phyloP scores from a whole-genome alignment of 1,140 invertebrate species.

The Lysiphlebus fabarum region DNA sequence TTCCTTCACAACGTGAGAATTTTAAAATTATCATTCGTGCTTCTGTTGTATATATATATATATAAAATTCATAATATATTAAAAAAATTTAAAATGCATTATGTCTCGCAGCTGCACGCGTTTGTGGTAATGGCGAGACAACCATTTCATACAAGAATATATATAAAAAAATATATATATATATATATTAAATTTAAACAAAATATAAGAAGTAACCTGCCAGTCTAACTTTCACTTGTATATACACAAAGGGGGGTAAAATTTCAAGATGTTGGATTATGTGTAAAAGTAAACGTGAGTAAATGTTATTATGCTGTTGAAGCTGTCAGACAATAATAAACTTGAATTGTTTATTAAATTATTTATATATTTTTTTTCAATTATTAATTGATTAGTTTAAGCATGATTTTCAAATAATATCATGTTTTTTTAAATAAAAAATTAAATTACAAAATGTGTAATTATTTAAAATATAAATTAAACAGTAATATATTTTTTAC shows the following conservation, averaged over 20 bases:
- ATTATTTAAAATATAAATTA: too few relatives aligned
- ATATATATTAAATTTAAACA: not conserved
- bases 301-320: slow-evolving; percentile 27
- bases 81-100: too few relatives aligned
- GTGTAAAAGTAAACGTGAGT: slow-evolving; percentile 6
- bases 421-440: too few relatives aligned
- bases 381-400: not conserved
- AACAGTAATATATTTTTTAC: too few relatives aligned
- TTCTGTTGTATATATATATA: too few relatives aligned
- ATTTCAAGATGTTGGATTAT: not conserved
- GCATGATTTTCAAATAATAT: too few relatives aligned
- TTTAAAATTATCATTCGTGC: too few relatives aligned
- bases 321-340: slow-evolving; percentile 32
- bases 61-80: too few relatives aligned
- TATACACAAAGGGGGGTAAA: not conserved
- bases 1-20: too few relatives aligned
- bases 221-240: slow-evolving; percentile 12
- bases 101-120: not conserved
- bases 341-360: slow-evolving; percentile 41
- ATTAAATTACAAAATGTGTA: too few relatives aligned
- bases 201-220: not conserved
- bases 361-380: slow-evolving; percentile 10
- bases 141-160: not conserved
- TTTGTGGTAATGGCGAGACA: not conserved
- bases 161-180: not conserved